Base-by-base conservation (phyloP, 2,888 invertebrate species). In the Leptothorax acervorum region DNA sequence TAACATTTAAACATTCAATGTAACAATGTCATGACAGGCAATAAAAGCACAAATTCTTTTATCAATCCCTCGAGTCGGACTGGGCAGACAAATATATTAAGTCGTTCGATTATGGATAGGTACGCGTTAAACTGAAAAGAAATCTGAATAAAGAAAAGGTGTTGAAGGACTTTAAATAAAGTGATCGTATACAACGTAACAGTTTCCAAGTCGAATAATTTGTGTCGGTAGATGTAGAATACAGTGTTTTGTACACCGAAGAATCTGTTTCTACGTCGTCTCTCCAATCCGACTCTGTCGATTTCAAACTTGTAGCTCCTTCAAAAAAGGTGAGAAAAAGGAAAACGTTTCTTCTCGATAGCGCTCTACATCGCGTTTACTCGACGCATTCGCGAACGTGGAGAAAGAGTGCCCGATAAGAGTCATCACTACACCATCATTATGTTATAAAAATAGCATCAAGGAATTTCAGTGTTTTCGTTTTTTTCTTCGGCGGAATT, bases 381-480 rank as follows among this genome's bases (percentile, higher is more conserved):
- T 76, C 76, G 81, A 85, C 71, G 78, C 62, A 39, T 78, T 65
- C 35, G 60, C 60, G 71, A 79, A 65, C 55, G 55, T 83, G 73
- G 89, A 90, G 90, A 90, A 90, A 87, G 90, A 90, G 87, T 87
- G 89, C 86, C 87, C 53, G 62, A 60, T 83, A 86, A 63, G 75
- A 85, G 83, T 86, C 81, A 66, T 84, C 55, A 55, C 82, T 86
- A 88, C 74, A 75, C 42, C 82, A 45, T 48, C 39, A 57, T 73
- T 60, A 57, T 18, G 23, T 88, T 91, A 91, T 86, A 91, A 91
- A 90, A 91, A 91, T 91, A 91, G 90, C 90, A 87, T 87, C 91
- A 87, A 85, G 87, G 82, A 83, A 81, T 79, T 81, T 81, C 15
- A 78, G 3, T 31, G 55, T 70, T 74, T 55, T 51, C 35, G 11